Evolutionary conservation across 2,113 vertebrate species (phyloP).

Genomic region (Arizona elegans): DNA sequence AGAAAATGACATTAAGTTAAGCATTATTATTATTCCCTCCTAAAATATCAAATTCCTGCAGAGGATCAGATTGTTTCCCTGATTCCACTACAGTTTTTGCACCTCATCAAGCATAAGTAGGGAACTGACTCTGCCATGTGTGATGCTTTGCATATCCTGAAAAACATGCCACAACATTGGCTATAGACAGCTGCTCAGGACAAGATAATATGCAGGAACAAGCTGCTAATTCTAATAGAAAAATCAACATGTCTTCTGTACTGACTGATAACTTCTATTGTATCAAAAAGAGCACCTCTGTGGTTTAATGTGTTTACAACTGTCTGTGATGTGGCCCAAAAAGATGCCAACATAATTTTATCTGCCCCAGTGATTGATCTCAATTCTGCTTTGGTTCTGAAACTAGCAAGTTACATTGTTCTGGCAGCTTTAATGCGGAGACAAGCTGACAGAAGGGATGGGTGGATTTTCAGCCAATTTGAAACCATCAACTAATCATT

Average conservation of each 20-base stretch:
- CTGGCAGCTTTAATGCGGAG: neutral
- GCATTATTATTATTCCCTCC: neutral
- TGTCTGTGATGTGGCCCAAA: slow-evolving; percentile 7
- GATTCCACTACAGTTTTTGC: slow-evolving; percentile 14
- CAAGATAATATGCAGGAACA: neutral
- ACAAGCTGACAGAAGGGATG: neutral
- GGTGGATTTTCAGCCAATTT: neutral
- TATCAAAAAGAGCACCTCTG: neutral
- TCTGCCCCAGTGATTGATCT: neutral
- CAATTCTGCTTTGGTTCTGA: neutral
- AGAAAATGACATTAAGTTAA: slow-evolving; percentile 17
- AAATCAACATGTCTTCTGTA: neutral
- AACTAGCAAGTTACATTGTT: neutral
- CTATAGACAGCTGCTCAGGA: neutral
- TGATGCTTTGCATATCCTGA: neutral
- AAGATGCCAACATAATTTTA: neutral
- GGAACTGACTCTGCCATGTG: neutral
- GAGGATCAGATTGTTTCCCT: neutral
- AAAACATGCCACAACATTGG: neutral
- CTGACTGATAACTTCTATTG: neutral
- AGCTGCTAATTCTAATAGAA: slow-evolving; percentile 8
- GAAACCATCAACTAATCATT: neutral
- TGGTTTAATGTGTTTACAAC: neutral
- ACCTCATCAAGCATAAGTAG: neutral
- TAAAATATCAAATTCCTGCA: slow-evolving; percentile 2